Evolutionary conservation across 2,888 invertebrate genomes (phyloP), one percentile per base, ranked within the genome.

Genomic region (Drosophila nr. perissopoda): DNA sequence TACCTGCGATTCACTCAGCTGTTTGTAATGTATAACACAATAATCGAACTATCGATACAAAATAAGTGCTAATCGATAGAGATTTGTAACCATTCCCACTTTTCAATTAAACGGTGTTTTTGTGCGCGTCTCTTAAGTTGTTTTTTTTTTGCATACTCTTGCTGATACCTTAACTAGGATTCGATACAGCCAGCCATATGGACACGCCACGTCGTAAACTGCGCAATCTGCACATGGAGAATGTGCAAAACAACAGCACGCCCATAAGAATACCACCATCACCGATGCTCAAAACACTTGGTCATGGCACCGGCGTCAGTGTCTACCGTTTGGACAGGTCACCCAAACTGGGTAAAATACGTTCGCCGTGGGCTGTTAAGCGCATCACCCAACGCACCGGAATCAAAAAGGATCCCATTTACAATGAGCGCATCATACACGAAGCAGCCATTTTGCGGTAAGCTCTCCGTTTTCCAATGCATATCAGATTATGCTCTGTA

Each of bases 321-420:
- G 97, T 97, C 0, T 97, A 96, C 93, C 95, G 96, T 79, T 91
- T 97, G 73, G 94, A 96, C 65, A 94, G 97, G 74, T 96, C 96
- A 0, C 96, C 97, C 0, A 94, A 94, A 80, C 94, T 94, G 1
- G 95, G 96, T 10, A 94, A 95, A 81, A 92, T 94, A 0, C 94
- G 95, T n/a, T 97, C 97, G 0, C 97, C 97, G 0, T 97, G 97
- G 97, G 97, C 97, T 0, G 94, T 98, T 0, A 98, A 98, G 91
- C 96, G 96, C 92, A 91, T 97, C 2, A 90, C 92, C 1, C 95
- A 94, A 79, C 94, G 94, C 58, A 53, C 92, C 90, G 71, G 83
- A 31, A 52, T 38, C 5, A 59, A 57, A 5, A 66, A 83, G 33
- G 76, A 81, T n/a, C 74, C 82, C 16, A 7, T 91, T 5, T 91